Conservation (phyloP, 2,888 invertebrate genomes). For the Onthophagus sagittarius region DNA sequence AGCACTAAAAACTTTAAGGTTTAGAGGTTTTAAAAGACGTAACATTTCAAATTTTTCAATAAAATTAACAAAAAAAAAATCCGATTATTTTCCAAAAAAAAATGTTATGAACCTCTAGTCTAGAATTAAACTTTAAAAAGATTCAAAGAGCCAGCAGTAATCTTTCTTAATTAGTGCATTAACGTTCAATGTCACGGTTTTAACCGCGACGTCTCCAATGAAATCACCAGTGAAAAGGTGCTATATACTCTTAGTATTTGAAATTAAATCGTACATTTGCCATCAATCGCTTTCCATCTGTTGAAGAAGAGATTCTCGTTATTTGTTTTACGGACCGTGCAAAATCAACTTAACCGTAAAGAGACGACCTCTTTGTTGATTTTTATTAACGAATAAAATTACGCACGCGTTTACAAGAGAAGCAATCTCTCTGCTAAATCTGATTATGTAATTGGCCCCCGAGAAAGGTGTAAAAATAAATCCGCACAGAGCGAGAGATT, state of each 20-base stretch:
- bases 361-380: neutral
- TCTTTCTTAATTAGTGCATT: neutral
- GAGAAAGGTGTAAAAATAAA: neutral
- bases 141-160: neutral
- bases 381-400: neutral
- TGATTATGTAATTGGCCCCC: neutral
- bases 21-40: no score
- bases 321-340: neutral
- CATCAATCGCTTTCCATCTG: neutral
- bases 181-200: neutral
- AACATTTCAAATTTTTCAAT: no score
- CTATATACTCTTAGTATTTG: constrained; percentile 4
- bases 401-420: no score
- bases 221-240: neutral
- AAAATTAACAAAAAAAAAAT: no score
- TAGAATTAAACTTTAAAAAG: no score
- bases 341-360: no score
- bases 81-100: no score
- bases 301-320: neutral
- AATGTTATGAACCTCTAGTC: no score
- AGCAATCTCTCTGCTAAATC: neutral
- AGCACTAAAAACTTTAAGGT: no score
- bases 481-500: neutral
- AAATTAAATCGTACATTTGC: neutral
- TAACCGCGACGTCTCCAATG: neutral